These are phyloP conservation scores for Acronicta alni DNA, from an alignment of 2,888 invertebrate species.

Conservation along the genomic window DNA sequence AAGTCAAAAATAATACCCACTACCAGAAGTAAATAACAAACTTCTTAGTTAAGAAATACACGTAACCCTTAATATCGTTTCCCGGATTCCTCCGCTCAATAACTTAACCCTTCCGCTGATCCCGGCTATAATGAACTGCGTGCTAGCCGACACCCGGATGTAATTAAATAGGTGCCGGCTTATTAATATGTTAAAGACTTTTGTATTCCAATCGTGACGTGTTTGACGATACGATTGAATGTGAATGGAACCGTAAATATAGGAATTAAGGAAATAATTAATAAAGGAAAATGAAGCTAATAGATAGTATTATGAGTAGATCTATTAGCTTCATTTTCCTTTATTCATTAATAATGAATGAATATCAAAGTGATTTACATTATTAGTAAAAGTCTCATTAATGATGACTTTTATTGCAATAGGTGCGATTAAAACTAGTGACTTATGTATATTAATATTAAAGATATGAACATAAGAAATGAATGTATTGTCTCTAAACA, in stretches of 20 bases:
- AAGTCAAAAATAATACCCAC: conserved; percentile 8
- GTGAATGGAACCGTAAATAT: conserved; percentile 2
- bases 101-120: conserved; percentile 79
- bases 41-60: conserved; percentile 55
- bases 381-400: no score
- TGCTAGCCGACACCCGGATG: conserved; percentile 56
- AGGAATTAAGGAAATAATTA: conserved; percentile 13
- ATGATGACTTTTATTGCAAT: no score
- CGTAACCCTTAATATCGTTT: conserved; percentile 56
- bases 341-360: no score
- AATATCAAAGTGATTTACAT: no score
- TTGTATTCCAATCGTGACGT: conserved; percentile 50
- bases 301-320: no score
- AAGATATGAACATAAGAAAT: no score
- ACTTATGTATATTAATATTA: no score
- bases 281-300: conserved; percentile 1
- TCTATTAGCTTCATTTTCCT: no score
- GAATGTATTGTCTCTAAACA: no score
- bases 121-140: conserved; percentile 79
- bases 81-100: conserved; percentile 67
- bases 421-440: no score
- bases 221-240: conserved; percentile 27
- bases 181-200: conserved; percentile 57
- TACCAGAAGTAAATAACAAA: conserved; percentile 41
- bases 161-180: conserved; percentile 67